Conservation (phyloP, 1,140 invertebrate species). For the Periplaneta americana region DNA sequence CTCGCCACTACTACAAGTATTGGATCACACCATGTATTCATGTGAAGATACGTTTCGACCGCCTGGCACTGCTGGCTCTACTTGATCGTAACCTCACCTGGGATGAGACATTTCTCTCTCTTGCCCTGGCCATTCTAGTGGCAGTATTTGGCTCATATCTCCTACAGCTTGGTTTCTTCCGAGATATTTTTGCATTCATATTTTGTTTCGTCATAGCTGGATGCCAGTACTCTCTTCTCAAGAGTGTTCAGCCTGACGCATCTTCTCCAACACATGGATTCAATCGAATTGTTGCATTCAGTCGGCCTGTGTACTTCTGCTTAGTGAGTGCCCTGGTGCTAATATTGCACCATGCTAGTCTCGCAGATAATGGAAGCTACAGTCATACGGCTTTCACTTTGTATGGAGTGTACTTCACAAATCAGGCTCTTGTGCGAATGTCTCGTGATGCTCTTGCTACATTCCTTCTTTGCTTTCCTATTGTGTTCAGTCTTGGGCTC, state of each 20-base stretch:
- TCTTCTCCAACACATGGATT: constrained; percentile 97
- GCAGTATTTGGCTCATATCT: constrained; percentile 79
- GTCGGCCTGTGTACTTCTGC: constrained; percentile 92
- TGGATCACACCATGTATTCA: constrained; percentile 60
- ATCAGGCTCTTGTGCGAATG: constrained; percentile 57
- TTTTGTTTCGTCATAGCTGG: constrained; percentile 96
- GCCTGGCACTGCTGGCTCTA: constrained; percentile 84
- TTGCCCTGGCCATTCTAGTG: constrained; percentile 80
- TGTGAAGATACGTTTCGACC: constrained; percentile 74
- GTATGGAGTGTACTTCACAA: constrained; percentile 71
- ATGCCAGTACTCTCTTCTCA: constrained; percentile 95
- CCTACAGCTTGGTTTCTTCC: constrained; percentile 80
- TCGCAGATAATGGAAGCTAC: neutral
- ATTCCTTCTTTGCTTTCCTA: constrained; percentile 84
- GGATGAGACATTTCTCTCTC: constrained; percentile 77
- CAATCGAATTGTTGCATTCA: constrained; percentile 91
- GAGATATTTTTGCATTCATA: constrained; percentile 87
- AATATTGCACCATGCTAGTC: constrained; percentile 38
- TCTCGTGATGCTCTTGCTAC: constrained; percentile 68
- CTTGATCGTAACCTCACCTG: constrained; percentile 88
- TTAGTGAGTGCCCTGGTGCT: constrained; percentile 72
- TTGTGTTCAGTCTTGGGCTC: constrained; percentile 89
- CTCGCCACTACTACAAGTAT: constrained; percentile 83
- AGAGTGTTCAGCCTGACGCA: constrained; percentile 98
- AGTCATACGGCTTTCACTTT: constrained; percentile 49